These are phyloP conservation scores for Microctonus aethiopoides DNA, from an alignment of 2,888 invertebrate species.

Conservation along the genomic window DNA sequence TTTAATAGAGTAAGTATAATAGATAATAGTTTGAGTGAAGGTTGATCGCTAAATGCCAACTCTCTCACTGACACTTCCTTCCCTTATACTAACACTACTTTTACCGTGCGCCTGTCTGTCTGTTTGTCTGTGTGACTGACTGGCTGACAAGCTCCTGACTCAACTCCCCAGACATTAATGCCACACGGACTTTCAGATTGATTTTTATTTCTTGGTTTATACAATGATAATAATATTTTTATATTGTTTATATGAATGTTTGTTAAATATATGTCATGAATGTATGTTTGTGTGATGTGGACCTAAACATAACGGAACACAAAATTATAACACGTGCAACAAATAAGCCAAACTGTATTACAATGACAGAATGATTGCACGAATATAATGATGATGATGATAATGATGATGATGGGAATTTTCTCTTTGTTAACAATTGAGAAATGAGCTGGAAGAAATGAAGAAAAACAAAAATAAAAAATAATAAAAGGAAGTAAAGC, in stretches of 20 bases:
- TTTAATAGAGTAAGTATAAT: too few relatives aligned
- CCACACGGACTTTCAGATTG: conserved; percentile 27
- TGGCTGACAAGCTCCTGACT: conserved; percentile 35
- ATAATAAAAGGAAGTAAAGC: not conserved
- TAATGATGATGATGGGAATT: conserved; percentile 13
- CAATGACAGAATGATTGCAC: conserved; percentile 18
- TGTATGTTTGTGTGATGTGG: not conserved
- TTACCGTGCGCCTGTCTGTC: conserved; percentile 24
- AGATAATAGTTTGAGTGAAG: conserved; percentile 47
- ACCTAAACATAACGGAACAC: not conserved
- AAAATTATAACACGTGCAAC: conserved; percentile 7
- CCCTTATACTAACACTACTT: conserved; percentile 7
- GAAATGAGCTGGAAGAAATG: not conserved
- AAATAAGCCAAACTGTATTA: not conserved
- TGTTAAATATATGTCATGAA: too few relatives aligned
- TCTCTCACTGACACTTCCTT: conserved; percentile 26
- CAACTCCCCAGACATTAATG: conserved; percentile 26
- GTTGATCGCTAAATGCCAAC: conserved; percentile 22
- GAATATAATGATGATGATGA: too few relatives aligned
- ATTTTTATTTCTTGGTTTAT: conserved; percentile 7
- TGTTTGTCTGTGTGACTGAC: conserved; percentile 40
- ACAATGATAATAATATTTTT: not conserved
- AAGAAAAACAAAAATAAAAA: not conserved
- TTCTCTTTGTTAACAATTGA: not conserved
- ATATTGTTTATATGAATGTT: too few relatives aligned